A percentile compares a stretch with the other conserved stretches of the same genome.
These are phyloP conservation scores for Neodiprion pinetum DNA, from an alignment of 1,140 invertebrate genomes.

Conservation along the genomic window DNA sequence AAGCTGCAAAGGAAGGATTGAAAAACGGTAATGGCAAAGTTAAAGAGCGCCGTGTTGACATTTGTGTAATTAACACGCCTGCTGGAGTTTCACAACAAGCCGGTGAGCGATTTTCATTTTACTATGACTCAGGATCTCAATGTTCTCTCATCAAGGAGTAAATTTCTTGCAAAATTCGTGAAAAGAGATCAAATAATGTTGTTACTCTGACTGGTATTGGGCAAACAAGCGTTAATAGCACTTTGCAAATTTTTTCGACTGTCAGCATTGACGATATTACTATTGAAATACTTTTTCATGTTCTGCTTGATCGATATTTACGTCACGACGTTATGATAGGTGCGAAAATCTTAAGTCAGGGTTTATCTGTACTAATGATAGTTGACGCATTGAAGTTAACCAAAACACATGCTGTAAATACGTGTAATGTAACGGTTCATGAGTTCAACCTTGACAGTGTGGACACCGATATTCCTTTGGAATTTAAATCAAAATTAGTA, in stretches of 20 bases:
- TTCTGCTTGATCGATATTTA: background rate
- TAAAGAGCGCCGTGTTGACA: too few species aligned
- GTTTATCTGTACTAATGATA: background rate
- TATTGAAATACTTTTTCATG: background rate
- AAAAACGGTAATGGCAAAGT: too few species aligned
- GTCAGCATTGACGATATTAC: background rate
- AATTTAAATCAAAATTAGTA: background rate
- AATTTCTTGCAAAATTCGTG: background rate
- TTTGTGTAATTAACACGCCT: too few species aligned
- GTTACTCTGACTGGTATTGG: background rate
- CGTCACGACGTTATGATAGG: background rate
- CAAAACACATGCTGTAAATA: background rate
- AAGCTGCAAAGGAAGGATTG: too few species aligned
- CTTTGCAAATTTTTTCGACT: background rate
- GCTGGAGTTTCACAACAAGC: background rate
- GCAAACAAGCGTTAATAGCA: background rate
- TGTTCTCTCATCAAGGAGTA: background rate
- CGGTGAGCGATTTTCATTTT: constrained; percentile 4
- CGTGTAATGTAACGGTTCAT: background rate
- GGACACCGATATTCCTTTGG: background rate
- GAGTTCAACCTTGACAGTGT: background rate
- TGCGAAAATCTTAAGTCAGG: background rate
- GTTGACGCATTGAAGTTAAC: background rate
- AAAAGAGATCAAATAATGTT: background rate
- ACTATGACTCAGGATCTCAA: background rate